Percentiles rank a stretch among this genome's conserved stretches.
Evolutionary conservation across 2,113 vertebrate genomes (phyloP).

Genomic region (Octodon degus): DNA sequence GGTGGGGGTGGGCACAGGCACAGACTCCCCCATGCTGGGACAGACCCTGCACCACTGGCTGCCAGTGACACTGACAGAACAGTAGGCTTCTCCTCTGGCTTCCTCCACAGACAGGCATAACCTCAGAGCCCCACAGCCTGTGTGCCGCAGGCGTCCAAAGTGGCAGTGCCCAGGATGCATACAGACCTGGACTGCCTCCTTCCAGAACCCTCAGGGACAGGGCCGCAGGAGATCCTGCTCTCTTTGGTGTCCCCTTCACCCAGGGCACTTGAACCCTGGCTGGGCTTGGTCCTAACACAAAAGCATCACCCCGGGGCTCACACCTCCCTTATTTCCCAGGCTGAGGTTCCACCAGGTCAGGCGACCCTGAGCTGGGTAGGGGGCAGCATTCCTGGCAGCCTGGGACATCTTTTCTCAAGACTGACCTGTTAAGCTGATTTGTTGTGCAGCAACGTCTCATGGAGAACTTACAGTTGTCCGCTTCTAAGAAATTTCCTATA

Average conservation of each 20-base stretch:
- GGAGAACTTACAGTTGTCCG: neutral
- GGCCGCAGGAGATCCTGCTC: fast-evolving
- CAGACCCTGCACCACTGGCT: neutral
- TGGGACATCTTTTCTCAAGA: fast-evolving
- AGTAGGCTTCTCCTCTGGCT: neutral
- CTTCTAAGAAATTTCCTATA: neutral
- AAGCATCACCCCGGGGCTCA: fast-evolving
- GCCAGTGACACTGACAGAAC: fast-evolving
- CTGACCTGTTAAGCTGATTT: neutral
- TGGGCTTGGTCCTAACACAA: no score
- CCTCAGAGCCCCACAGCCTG: neutral
- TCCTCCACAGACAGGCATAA: neutral
- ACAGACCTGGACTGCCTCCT: neutral
- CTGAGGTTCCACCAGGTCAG: no score
- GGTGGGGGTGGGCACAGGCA: neutral
- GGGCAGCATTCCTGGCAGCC: no score
- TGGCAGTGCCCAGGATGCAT: no score
- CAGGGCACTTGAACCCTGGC: no score
- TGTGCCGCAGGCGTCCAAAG: neutral
- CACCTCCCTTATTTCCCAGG: fast-evolving
- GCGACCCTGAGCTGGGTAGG: no score
- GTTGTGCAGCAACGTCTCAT: no score
- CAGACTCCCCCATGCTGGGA: no score
- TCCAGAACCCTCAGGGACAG: fast-evolving
- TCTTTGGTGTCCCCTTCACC: neutral